Evolutionary conservation across 1,140 invertebrate genomes (phyloP), one percentile per base, ranked within the genome.

Genomic region (Heliconius nattereri): DNA sequence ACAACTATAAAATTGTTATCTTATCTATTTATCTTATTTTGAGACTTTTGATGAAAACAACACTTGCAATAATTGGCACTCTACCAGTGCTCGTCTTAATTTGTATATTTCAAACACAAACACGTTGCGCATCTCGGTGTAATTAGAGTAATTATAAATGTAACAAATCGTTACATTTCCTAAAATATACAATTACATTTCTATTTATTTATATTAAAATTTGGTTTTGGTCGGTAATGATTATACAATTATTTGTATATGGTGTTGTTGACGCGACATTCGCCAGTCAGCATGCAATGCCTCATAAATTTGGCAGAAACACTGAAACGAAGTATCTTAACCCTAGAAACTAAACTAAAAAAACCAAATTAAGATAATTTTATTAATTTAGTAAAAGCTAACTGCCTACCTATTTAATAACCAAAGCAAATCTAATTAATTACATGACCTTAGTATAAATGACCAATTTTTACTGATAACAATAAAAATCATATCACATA

Each of bases 11-110:
- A 9, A 60, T 60, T 60, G 23, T 26, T 60, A 23, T 23, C n/a
- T n/a, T 60, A n/a, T 9, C n/a, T 60, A 60, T 60, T n/a, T 60
- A 60, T n/a, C 54, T 60, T 9, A 23, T 13, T 60, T 60, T 23
- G n/a, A 60, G 54, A 26, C 54, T 60, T 60, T 60, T 60, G 54
- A 26, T 60, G 54, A 60, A 60, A 60, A 60, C 20, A 60, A 60
- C 54, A 60, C n/a, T 60, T 60, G 54, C 54, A 60, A 60, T 23
- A 60, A 60, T 60, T 60, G 54, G 54, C 54, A 60, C 54, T 23
- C n/a, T 60, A 60, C 54, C 54, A 60, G 54, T 60, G 8, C 54
- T 60, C n/a, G n/a, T 60, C 23, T 60, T 60, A 60, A 23, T 60
- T 60, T 60, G 54, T 60, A 60, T 60, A 7, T 60, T 60, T 60